Conservation (phyloP, 2,797 vertebrate genomes). For the Dryobates pubescens region DNA sequence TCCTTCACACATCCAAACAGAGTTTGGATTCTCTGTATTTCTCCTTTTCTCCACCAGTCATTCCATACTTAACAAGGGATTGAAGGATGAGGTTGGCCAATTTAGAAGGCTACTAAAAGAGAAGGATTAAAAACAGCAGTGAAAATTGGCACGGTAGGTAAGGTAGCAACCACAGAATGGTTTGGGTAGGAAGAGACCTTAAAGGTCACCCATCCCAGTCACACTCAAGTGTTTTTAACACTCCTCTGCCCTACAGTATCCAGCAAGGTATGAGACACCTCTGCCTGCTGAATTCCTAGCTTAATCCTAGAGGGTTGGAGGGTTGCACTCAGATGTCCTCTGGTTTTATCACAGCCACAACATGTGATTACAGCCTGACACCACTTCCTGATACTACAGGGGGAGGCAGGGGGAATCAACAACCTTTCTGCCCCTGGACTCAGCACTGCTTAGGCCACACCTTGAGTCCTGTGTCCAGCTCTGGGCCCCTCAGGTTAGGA, state of each 20-base stretch:
- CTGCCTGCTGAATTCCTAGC: neutral
- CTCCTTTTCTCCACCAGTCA: neutral
- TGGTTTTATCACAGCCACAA: neutral
- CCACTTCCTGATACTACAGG: neutral
- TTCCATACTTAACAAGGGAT: neutral
- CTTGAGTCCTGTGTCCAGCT: too few species aligned
- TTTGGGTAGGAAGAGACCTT: too few species aligned
- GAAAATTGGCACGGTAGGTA: rapidly evolving
- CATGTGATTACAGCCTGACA: rapidly evolving
- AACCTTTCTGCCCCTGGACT: neutral
- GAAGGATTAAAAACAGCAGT: neutral
- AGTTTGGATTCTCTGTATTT: neutral
- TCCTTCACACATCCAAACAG: neutral
- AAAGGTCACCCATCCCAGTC: too few species aligned
- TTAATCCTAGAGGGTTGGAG: neutral
- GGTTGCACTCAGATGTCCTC: neutral
- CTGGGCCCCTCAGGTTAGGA: too few species aligned
- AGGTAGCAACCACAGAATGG: neutral
- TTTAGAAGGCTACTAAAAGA: neutral
- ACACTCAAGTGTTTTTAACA: neutral
- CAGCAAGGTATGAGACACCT: neutral
- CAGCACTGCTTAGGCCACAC: too few species aligned
- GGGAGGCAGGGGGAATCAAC: neutral
- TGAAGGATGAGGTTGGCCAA: neutral
- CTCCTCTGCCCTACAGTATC: neutral